These are phyloP conservation scores for Drosophila setifemur DNA, from an alignment of 1,140 invertebrate genomes.

Conservation along the genomic window DNA sequence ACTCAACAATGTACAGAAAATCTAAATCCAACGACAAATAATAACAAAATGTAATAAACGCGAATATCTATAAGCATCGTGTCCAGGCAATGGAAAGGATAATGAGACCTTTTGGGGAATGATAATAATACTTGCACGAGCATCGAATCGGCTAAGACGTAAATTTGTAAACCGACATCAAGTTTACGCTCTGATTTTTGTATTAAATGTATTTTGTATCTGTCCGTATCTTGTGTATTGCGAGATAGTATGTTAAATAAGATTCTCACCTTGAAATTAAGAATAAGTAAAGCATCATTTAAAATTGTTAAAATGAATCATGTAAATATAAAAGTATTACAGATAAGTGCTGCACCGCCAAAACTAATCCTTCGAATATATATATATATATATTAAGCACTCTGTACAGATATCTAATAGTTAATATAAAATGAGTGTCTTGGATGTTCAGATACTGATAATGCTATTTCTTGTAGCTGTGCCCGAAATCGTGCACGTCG, in stretches of 20 bases:
- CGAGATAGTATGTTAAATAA: not conserved
- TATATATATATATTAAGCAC: too few species aligned
- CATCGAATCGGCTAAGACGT: not conserved
- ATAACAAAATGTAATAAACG: constrained; percentile 27
- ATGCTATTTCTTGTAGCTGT: constrained; percentile 84
- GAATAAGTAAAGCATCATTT: too few species aligned
- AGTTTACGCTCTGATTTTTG: not conserved
- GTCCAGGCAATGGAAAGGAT: not conserved
- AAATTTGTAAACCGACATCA: constrained; percentile 5
- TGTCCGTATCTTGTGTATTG: not conserved
- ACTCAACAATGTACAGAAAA: constrained; percentile 22
- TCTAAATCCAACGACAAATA: constrained; percentile 2
- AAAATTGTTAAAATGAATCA: too few species aligned
- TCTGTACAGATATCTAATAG: constrained; percentile 31
- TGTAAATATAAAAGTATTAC: not conserved
- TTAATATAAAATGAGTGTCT: not conserved
- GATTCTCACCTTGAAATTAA: too few species aligned
- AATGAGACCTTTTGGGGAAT: too few species aligned
- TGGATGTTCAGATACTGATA: not conserved
- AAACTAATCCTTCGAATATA: constrained; percentile 17
- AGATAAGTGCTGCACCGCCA: constrained; percentile 15
- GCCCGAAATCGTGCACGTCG: constrained; percentile 88
- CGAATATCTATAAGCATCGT: constrained; percentile 4
- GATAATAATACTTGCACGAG: constrained; percentile 6
- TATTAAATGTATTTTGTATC: not conserved